These are phyloP conservation scores for Scaptomyza hsui DNA, from an alignment of 1,140 invertebrate species.

Conservation along the genomic window DNA sequence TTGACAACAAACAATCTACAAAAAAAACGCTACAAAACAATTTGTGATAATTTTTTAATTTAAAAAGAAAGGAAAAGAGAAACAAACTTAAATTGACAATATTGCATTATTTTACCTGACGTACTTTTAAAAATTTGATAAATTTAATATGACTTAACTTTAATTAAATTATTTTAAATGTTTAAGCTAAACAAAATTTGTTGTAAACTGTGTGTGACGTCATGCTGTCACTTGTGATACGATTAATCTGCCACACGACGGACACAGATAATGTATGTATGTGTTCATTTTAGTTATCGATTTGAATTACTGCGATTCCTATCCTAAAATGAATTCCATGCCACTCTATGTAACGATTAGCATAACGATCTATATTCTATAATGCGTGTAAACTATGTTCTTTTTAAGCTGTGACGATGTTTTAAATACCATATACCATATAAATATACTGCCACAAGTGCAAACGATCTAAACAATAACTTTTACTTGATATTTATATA, in stretches of 20 bases:
- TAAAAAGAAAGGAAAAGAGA: constrained; percentile 43
- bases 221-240: constrained; percentile 76
- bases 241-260: constrained; percentile 58
- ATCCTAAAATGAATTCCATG: constrained; percentile 67
- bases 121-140: constrained; percentile 47
- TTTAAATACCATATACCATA: constrained; percentile 35
- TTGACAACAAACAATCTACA: constrained; percentile 21
- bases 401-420: constrained; percentile 58
- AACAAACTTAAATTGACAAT: constrained; percentile 41
- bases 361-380: constrained; percentile 43
- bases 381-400: constrained; percentile 37
- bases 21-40: constrained; percentile 64
- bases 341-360: constrained; percentile 61
- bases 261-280: constrained; percentile 27
- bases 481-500: not conserved
- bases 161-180: constrained; percentile 76
- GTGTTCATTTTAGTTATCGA: constrained; percentile 26
- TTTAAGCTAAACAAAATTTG: constrained; percentile 54
- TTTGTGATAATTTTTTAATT: constrained; percentile 79
- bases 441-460: constrained; percentile 37
- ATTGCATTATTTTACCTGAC: constrained; percentile 55
- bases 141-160: constrained; percentile 47
- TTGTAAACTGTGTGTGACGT: constrained; percentile 39
- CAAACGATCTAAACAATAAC: constrained; percentile 5
- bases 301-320: constrained; percentile 23